These are phyloP conservation scores for Ylistrum balloti DNA, from an alignment of 1,140 invertebrate genomes.

Conservation along the genomic window DNA sequence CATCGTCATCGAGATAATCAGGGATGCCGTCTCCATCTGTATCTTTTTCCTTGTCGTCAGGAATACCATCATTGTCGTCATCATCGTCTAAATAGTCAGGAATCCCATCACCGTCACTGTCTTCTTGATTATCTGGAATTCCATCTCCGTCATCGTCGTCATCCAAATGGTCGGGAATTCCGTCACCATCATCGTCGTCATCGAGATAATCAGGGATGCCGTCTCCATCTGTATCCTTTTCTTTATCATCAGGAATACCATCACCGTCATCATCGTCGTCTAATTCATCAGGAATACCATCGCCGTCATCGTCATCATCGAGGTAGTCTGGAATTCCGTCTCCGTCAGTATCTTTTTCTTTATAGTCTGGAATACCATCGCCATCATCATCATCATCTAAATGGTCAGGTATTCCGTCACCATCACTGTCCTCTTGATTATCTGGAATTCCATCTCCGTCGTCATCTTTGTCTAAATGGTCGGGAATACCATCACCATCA, in stretches of 20 bases:
- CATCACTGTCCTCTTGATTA: slow-evolving; percentile 73
- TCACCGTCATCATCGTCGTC: slow-evolving; percentile 71
- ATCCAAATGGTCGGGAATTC: slow-evolving; percentile 73
- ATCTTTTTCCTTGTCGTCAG: slow-evolving; percentile 72
- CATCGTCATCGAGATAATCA: slow-evolving; percentile 68
- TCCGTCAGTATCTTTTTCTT: slow-evolving; percentile 71
- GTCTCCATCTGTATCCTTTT: slow-evolving; percentile 76
- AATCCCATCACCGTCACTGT: slow-evolving; percentile 72
- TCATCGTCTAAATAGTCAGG: slow-evolving; percentile 73
- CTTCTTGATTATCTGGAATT: slow-evolving; percentile 65
- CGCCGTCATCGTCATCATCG: slow-evolving; percentile 73
- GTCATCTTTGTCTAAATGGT: slow-evolving; percentile 72
- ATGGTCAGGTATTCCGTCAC: slow-evolving; percentile 76
- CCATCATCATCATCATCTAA: slow-evolving; percentile 71
- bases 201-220: slow-evolving; percentile 77
- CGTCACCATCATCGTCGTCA: slow-evolving; percentile 71
- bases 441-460: slow-evolving; percentile 77
- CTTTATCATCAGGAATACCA: slow-evolving; percentile 71
- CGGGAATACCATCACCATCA: slow-evolving; percentile 78
- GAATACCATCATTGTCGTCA: slow-evolving; percentile 74
- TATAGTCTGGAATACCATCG: slow-evolving; percentile 73
- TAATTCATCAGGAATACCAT: slow-evolving; percentile 79
- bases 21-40: slow-evolving; percentile 75
- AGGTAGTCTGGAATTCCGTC: slow-evolving; percentile 78
- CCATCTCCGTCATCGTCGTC: slow-evolving; percentile 73